phyloP scores from a whole-genome alignment of 2,888 invertebrate genomes.

The Melipona bicolor region DNA sequence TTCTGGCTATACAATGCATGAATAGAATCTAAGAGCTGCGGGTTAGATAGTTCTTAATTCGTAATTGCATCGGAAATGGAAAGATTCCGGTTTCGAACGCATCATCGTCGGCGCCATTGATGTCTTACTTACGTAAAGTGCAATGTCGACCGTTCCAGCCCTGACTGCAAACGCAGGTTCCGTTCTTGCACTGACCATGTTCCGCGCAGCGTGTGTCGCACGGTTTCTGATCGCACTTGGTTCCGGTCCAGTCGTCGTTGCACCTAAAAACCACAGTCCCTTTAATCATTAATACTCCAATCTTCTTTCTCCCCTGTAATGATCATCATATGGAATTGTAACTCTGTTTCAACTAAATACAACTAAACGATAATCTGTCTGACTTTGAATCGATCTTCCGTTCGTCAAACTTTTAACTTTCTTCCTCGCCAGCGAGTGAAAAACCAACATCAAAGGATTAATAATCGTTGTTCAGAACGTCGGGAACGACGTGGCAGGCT shows the following conservation, averaged over 20 bases:
- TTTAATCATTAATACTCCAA: not conserved
- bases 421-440: not conserved
- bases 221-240: constrained; percentile 95
- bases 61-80: not conserved
- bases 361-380: too few relatives aligned
- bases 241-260: constrained; percentile 96
- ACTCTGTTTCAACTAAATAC: too few relatives aligned
- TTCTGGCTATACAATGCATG: too few relatives aligned
- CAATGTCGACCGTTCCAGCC: constrained; percentile 99
- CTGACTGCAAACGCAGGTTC: constrained; percentile 98
- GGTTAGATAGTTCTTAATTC: not conserved
- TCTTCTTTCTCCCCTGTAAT: not conserved
- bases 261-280: constrained; percentile 86
- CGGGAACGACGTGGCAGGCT: too few relatives aligned
- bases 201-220: constrained; percentile 96
- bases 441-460: not conserved
- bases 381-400: too few relatives aligned
- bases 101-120: constrained; percentile 13
- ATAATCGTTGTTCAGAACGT: not conserved
- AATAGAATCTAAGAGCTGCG: too few relatives aligned
- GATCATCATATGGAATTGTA: too few relatives aligned
- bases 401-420: not conserved
- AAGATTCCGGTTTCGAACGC: not conserved
- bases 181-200: constrained; percentile 98
- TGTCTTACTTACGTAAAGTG: constrained; percentile 93